These are phyloP conservation scores for Seriola aureovittata DNA, from an alignment of 2,113 vertebrate species.

Conservation along the genomic window DNA sequence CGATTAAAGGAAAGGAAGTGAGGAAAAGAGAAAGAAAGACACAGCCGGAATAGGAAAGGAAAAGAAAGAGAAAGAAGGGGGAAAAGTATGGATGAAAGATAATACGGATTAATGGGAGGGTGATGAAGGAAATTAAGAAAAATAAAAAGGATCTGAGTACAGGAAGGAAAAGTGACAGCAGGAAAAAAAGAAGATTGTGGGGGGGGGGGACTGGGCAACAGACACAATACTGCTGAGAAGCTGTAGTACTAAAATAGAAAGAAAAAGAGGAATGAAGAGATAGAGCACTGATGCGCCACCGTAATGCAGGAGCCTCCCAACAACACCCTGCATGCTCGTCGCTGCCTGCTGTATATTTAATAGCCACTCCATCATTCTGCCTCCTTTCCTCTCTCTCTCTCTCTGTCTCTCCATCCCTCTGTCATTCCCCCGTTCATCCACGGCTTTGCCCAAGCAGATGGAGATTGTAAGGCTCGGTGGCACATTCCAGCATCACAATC, in stretches of 20 bases:
- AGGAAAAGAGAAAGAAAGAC: not conserved
- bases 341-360: slow-evolving; percentile 86
- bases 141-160: not conserved
- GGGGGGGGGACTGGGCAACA: not conserved
- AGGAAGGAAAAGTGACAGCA: not conserved
- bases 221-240: not conserved
- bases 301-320: slow-evolving; percentile 89
- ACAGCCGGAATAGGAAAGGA: not conserved
- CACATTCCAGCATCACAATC: slow-evolving; percentile 84
- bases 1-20: not conserved
- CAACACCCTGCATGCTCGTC: slow-evolving; percentile 84
- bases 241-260: slow-evolving; percentile 11
- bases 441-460: slow-evolving; percentile 82
- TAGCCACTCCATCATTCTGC: slow-evolving; percentile 85
- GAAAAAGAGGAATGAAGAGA: slow-evolving; percentile 37
- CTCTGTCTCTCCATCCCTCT: slow-evolving; percentile 51
- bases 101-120: not conserved
- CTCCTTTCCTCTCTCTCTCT: slow-evolving; percentile 55
- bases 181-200: not conserved
- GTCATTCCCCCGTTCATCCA: slow-evolving; percentile 64
- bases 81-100: not conserved
- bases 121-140: not conserved
- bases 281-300: slow-evolving; percentile 73
- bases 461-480: slow-evolving; percentile 84
- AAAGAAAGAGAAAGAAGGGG: not conserved